Percentiles rank a stretch among this genome's conserved stretches.
These are phyloP conservation scores for Eupithecia pulchellata DNA, from an alignment of 2,888 invertebrate species.

Conservation along the genomic window DNA sequence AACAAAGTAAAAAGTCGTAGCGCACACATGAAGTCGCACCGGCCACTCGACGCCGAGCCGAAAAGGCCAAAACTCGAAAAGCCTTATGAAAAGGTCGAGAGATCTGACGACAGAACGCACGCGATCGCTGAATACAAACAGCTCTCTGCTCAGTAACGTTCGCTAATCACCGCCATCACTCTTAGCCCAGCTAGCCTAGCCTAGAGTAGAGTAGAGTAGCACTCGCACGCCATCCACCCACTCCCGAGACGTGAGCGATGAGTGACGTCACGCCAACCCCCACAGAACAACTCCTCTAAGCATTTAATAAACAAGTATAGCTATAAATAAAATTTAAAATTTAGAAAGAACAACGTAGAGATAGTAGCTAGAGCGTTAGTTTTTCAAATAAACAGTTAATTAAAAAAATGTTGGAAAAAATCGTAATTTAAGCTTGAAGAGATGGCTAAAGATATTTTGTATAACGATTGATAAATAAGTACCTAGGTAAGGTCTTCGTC, in stretches of 20 bases:
- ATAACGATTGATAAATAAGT: constrained; percentile 76
- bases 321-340: constrained; percentile 66
- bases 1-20: constrained; percentile 99
- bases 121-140: constrained; percentile 75
- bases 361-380: constrained; percentile 73
- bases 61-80: constrained; percentile 88
- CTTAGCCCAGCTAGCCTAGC: constrained; percentile 13
- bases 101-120: constrained; percentile 78
- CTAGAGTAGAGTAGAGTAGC: constrained; percentile 20
- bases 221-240: constrained; percentile 48
- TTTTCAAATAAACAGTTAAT: constrained; percentile 58
- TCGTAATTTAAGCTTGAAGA: constrained; percentile 73
- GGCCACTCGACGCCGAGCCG: constrained; percentile 93
- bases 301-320: constrained; percentile 76
- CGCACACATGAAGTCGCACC: constrained; percentile 99
- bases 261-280: constrained; percentile 51
- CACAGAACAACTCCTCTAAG: constrained; percentile 67
- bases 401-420: constrained; percentile 60
- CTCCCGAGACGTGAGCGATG: constrained; percentile 38
- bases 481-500: constrained; percentile 72
- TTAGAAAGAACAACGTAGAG: constrained; percentile 68
- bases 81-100: constrained; percentile 85
- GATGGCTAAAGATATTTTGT: constrained; percentile 81
- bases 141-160: constrained; percentile 67
- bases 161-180: constrained; percentile 51